Evolutionary conservation across 2,113 vertebrate genomes (phyloP).

Genomic region (Campylorhamphus procurvoides): DNA sequence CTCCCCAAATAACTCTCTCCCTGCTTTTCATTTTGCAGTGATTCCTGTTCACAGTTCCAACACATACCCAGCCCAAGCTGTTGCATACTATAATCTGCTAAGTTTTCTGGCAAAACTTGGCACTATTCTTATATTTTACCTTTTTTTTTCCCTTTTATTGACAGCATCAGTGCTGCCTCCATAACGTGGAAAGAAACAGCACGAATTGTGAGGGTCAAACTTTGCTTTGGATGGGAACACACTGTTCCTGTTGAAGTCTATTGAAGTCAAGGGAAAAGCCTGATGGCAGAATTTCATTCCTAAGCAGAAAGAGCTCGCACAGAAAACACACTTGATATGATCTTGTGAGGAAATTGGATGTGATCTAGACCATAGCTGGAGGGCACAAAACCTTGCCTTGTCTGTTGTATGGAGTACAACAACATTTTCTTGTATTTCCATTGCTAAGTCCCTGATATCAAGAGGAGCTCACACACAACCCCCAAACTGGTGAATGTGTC

Average conservation of each 20-base stretch:
- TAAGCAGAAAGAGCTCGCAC: background rate
- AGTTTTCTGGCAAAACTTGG: background rate
- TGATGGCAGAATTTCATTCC: background rate
- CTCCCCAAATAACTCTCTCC: background rate
- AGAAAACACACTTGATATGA: background rate
- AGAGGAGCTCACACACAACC: background rate
- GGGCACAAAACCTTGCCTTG: background rate
- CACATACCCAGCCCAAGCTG: slow-evolving; percentile 24
- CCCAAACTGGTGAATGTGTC: background rate
- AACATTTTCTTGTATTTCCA: background rate
- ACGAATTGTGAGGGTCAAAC: background rate
- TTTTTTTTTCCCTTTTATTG: background rate
- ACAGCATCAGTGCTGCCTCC: background rate
- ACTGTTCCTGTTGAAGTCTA: background rate
- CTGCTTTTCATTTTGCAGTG: background rate
- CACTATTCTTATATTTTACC: background rate
- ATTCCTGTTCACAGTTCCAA: background rate
- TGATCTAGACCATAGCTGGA: background rate
- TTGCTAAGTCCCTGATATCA: background rate
- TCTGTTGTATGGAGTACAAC: background rate
- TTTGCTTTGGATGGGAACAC: background rate
- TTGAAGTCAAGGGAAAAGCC: background rate
- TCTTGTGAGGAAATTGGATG: background rate
- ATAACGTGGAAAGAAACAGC: background rate
- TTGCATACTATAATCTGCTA: background rate